phyloP scores from a whole-genome alignment of 2,113 vertebrate species.

The Myxocyprinus asiaticus region DNA sequence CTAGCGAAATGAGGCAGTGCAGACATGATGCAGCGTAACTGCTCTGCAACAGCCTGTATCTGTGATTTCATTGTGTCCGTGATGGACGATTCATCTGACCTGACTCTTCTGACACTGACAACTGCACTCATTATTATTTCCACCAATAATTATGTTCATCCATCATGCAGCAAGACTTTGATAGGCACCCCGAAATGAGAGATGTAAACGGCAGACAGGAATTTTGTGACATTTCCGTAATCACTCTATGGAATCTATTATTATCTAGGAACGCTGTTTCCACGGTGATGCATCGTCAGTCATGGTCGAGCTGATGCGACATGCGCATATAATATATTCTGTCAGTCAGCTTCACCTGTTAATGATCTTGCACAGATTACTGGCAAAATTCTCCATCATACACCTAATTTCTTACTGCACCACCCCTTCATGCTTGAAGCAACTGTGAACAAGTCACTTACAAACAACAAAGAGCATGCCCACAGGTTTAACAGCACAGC shows the following conservation, averaged over 20 bases:
- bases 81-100: slow-evolving; percentile 32
- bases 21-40: background rate
- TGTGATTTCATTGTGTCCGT: slow-evolving; percentile 51
- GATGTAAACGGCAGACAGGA: slow-evolving; percentile 55
- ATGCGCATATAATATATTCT: slow-evolving; percentile 11
- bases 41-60: background rate
- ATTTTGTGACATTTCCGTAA: slow-evolving; percentile 70
- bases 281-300: slow-evolving; percentile 44
- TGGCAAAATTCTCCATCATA: slow-evolving; percentile 6
- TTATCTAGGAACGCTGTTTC: slow-evolving; percentile 49
- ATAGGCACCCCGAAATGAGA: slow-evolving; percentile 52
- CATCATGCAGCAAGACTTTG: slow-evolving; percentile 52
- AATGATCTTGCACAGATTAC: slow-evolving; percentile 11
- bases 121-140: slow-evolving; percentile 9
- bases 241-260: slow-evolving; percentile 70
- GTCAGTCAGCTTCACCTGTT: slow-evolving; percentile 8
- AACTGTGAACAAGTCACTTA: slow-evolving; percentile 6
- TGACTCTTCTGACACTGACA: background rate
- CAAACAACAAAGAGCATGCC: slow-evolving; percentile 18
- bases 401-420: background rate
- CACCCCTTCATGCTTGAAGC: slow-evolving; percentile 1
- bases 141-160: slow-evolving; percentile 30
- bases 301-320: slow-evolving; percentile 50
- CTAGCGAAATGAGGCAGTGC: background rate
- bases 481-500: slow-evolving; percentile 20